Conservation (phyloP, 2,797 vertebrate genomes). For the Tarsius wallacei region DNA sequence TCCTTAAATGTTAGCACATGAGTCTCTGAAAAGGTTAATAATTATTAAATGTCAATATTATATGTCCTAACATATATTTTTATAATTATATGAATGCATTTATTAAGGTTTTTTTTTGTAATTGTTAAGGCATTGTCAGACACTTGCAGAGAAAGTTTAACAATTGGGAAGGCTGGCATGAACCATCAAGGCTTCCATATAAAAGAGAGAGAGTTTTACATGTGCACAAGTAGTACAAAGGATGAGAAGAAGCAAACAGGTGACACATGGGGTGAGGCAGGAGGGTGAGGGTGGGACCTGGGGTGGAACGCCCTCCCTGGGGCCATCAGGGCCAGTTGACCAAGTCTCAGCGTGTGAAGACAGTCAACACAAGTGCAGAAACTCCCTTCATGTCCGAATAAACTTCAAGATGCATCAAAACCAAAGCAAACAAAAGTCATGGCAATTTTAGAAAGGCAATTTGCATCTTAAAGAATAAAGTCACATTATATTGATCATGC, state of each 20-base stretch:
- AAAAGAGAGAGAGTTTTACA: no score
- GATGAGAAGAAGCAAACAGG: accelerated
- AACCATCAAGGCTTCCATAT: accelerated
- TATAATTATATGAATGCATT: background rate
- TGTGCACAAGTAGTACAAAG: background rate
- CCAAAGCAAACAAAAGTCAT: background rate
- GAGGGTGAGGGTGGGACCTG: accelerated
- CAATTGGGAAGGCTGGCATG: no score
- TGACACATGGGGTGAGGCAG: accelerated
- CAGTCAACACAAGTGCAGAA: background rate
- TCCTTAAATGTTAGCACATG: background rate
- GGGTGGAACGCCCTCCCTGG: no score
- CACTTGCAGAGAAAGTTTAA: background rate
- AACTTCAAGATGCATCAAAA: background rate
- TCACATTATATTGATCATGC: accelerated
- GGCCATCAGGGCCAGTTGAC: no score
- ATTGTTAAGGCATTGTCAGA: background rate
- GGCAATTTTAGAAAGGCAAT: background rate
- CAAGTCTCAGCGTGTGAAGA: no score
- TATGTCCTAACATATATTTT: background rate
- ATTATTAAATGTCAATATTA: background rate
- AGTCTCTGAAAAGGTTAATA: background rate
- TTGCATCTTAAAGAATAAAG: background rate
- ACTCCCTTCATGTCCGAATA: background rate
- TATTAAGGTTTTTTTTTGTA: no score